Conservation (phyloP, 2,888 invertebrate genomes). For the Selenia dentaria region DNA sequence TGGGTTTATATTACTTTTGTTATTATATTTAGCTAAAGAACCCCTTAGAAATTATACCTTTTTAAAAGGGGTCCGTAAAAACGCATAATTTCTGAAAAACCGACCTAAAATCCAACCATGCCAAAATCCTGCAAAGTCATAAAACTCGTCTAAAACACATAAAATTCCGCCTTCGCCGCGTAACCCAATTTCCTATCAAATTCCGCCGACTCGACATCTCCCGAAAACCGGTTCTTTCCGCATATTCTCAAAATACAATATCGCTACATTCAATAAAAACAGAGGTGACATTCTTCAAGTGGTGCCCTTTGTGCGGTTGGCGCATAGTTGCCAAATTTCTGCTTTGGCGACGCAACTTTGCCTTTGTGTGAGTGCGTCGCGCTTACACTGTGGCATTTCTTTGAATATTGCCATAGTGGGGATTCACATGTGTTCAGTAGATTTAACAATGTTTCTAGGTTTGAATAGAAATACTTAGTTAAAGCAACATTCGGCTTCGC, state of each 20-base stretch:
- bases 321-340: conserved; percentile 52
- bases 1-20: too few relatives aligned
- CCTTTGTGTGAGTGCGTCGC: conserved; percentile 5
- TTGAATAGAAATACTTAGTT: too few relatives aligned
- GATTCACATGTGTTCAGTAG: too few relatives aligned
- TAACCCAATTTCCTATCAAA: conserved; percentile 12
- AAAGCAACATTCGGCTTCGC: too few relatives aligned
- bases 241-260: conserved; percentile 21
- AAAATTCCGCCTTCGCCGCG: conserved; percentile 12
- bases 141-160: conserved; percentile 26
- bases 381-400: conserved; percentile 25
- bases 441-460: too few relatives aligned
- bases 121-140: conserved; percentile 19
- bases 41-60: too few relatives aligned
- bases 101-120: too few relatives aligned
- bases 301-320: conserved; percentile 47
- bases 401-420: conserved; percentile 16
- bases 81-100: too few relatives aligned
- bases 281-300: conserved; percentile 41
- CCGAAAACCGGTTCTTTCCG: conserved; percentile 9
- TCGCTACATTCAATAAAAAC: conserved; percentile 40
- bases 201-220: conserved; percentile 14
- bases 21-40: too few relatives aligned
- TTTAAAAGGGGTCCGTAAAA: too few relatives aligned
- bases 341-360: conserved; percentile 32